These are phyloP conservation scores for Ernsta delagoae DNA, from an alignment of 2,888 invertebrate species.

Conservation along the genomic window DNA sequence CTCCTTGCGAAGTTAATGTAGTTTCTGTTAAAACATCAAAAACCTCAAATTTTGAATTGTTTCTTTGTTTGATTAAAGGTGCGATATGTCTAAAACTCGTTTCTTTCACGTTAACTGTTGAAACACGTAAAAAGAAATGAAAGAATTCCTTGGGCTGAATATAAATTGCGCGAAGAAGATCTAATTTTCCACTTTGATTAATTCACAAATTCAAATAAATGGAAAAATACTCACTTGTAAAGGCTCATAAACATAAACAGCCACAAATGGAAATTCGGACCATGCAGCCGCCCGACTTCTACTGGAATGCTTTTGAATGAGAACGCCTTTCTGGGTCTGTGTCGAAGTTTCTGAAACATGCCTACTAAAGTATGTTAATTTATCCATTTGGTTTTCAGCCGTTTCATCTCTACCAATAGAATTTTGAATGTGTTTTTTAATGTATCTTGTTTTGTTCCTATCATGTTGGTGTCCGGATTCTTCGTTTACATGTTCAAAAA, in stretches of 20 bases:
- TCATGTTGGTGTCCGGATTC: constrained; percentile 45
- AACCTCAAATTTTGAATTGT: too few relatives aligned
- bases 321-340: not conserved
- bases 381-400: constrained; percentile 1
- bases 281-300: constrained; percentile 49
- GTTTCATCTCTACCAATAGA: not conserved
- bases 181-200: too few relatives aligned
- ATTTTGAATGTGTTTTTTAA: constrained; percentile 54
- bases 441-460: constrained; percentile 49
- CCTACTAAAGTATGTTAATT: not conserved
- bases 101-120: too few relatives aligned
- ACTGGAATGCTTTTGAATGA: constrained; percentile 17
- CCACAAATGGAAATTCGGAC: constrained; percentile 66
- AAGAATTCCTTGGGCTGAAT: too few relatives aligned
- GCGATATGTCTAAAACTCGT: too few relatives aligned
- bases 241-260: constrained; percentile 71
- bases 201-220: not conserved
- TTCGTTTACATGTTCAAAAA: constrained; percentile 53
- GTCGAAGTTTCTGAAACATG: not conserved
- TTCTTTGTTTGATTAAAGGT: too few relatives aligned
- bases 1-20: too few relatives aligned
- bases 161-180: too few relatives aligned
- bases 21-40: too few relatives aligned
- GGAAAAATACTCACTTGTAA: constrained; percentile 55
- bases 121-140: too few relatives aligned